Evolutionary conservation across 2,113 vertebrate genomes (phyloP).

Genomic region (Daubentonia madagascariensis): DNA sequence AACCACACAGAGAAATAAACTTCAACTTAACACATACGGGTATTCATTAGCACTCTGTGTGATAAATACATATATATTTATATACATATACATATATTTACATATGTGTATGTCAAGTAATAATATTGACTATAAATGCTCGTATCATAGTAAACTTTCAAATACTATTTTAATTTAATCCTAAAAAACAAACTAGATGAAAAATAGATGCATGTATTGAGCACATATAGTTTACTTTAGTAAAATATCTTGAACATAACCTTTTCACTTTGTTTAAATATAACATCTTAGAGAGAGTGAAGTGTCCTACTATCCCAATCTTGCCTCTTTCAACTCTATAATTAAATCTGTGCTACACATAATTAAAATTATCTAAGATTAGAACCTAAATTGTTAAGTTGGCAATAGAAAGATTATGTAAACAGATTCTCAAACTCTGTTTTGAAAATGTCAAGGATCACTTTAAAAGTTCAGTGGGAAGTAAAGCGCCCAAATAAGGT

Average conservation of each 20-base stretch:
- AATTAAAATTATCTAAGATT: conserved; percentile 11
- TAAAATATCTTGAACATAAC: conserved; percentile 23
- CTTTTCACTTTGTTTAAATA: conserved; percentile 52
- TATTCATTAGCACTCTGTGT: background rate
- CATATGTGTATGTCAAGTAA: background rate
- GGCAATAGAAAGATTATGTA: conserved; percentile 36
- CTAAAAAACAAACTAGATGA: background rate
- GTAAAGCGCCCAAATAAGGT: background rate
- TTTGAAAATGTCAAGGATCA: conserved; percentile 35
- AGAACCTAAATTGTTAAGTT: background rate
- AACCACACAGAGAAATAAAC: background rate
- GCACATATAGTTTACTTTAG: conserved; percentile 23
- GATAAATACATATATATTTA: background rate
- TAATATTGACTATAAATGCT: background rate
- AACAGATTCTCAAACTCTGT: conserved; percentile 14
- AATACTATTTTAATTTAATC: background rate
- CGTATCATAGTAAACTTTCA: background rate
- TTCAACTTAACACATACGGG: background rate
- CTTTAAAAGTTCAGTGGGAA: conserved; percentile 1
- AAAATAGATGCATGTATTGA: conserved; percentile 44
- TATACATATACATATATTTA: background rate
- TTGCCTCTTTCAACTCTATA: conserved; percentile 34
- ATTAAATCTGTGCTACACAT: conserved; percentile 28
- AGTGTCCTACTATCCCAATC: background rate
- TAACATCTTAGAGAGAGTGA: background rate